These are phyloP conservation scores for Eurytemora carolleeae DNA, from an alignment of 1,140 invertebrate genomes.

Conservation along the genomic window DNA sequence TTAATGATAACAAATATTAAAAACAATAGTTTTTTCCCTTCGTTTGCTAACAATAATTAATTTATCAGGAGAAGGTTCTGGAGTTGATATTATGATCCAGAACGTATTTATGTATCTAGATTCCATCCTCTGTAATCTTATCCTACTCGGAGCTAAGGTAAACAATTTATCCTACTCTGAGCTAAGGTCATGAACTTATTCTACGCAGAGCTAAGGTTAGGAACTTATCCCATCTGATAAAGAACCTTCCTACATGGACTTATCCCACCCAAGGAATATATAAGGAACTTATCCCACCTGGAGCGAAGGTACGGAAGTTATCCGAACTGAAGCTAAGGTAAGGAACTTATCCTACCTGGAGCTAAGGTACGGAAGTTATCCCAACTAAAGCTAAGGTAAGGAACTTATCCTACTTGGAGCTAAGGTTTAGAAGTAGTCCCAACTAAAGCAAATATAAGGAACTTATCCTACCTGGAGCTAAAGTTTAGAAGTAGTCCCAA, in stretches of 20 bases:
- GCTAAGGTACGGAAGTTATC: neutral
- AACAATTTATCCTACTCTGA: constrained; percentile 37
- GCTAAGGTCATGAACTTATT: constrained; percentile 39
- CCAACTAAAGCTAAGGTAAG: neutral
- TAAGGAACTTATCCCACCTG: no score
- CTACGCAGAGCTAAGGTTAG: constrained; percentile 27
- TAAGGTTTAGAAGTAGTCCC: no score
- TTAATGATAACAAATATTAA: no score
- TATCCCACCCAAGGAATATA: neutral
- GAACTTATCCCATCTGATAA: neutral
- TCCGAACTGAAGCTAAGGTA: neutral
- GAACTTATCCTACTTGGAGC: no score
- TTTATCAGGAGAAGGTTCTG: constrained; percentile 40
- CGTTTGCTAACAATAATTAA: no score
- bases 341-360: neutral
- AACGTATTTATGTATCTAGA: constrained; percentile 92
- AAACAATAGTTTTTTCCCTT: no score
- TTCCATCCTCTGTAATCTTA: constrained; percentile 70
- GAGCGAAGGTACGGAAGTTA: no score
- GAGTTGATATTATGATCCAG: constrained; percentile 74
- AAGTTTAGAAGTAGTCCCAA: no score
- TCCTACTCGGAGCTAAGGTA: constrained; percentile 32
- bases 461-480: no score
- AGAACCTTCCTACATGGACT: neutral
- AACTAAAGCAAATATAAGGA: no score